Conservation (phyloP, 37 sponge, comb jelly and placozoan genomes). For the Oscarella lobularis region DNA sequence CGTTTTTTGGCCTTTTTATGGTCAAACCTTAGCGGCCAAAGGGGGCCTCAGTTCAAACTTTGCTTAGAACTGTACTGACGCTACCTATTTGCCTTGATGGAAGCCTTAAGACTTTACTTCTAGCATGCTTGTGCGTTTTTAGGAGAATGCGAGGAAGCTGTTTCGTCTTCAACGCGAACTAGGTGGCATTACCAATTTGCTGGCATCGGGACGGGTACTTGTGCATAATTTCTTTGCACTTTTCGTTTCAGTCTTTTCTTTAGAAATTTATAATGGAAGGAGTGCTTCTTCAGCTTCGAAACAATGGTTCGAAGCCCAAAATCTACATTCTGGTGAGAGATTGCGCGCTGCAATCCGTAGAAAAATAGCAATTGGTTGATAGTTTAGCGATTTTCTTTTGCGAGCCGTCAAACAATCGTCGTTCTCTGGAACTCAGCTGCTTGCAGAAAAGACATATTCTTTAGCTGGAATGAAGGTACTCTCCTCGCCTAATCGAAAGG, state of each 20-base stretch:
- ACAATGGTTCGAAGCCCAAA: not conserved
- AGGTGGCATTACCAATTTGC: not conserved
- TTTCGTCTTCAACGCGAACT: not conserved
- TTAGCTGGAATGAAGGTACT: not conserved
- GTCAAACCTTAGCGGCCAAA: too few species aligned
- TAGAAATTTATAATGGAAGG: not conserved
- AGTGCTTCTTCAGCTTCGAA: not conserved
- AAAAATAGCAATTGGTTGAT: not conserved
- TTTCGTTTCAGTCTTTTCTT: not conserved
- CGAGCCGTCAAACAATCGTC: not conserved
- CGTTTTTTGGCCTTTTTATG: too few species aligned
- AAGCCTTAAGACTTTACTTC: too few species aligned
- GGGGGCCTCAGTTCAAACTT: too few species aligned
- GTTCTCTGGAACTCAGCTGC: not conserved
- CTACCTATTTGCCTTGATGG: too few species aligned
- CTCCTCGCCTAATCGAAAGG: too few species aligned
- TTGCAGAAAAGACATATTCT: not conserved
- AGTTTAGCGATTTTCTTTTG: not conserved
- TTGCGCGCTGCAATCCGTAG: not conserved
- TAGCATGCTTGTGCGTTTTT: not conserved
- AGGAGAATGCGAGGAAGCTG: not conserved
- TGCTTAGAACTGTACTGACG: too few species aligned
- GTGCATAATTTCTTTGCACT: too few species aligned
- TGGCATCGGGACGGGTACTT: not conserved
- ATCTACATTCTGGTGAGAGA: not conserved